Evolutionary conservation across 2,113 vertebrate species (phyloP).

Genomic region (Nettapus auritus): DNA sequence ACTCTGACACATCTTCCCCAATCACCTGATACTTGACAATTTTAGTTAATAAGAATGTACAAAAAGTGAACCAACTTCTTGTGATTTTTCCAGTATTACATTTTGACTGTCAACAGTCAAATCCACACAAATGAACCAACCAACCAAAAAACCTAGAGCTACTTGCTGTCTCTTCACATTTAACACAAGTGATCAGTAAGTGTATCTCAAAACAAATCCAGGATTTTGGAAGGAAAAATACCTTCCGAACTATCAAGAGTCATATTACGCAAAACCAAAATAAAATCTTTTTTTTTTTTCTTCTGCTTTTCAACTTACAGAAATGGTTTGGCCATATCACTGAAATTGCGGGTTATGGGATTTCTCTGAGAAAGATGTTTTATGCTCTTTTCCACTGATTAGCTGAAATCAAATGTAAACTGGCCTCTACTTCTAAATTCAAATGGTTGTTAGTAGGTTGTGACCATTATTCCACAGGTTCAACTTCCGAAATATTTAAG

Average conservation of each 20-base stretch:
- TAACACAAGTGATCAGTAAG: not conserved
- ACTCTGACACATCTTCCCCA: not conserved
- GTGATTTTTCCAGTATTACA: not conserved
- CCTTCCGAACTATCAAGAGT: not conserved
- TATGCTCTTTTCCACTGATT: not conserved
- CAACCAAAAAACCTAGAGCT: not conserved
- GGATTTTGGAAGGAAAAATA: not conserved
- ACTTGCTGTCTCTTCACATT: not conserved
- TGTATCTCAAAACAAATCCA: not conserved
- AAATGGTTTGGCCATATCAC: not conserved
- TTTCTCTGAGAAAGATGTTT: not conserved
- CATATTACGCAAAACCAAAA: not conserved
- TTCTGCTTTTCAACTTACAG: not conserved
- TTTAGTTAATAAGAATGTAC: not conserved
- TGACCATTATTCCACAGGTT: not conserved
- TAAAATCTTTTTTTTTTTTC: not conserved
- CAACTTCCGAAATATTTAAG: not conserved
- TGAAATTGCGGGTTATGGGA: not conserved
- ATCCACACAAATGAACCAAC: too few species aligned
- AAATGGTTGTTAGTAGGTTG: not conserved
- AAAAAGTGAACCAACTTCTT: not conserved
- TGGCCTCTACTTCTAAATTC: not conserved
- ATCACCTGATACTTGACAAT: not conserved
- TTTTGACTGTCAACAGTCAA: not conserved
- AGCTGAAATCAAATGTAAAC: not conserved